These are phyloP conservation scores for Micronycteris hirsuta DNA, from an alignment of 2,113 vertebrate species.

Conservation along the genomic window DNA sequence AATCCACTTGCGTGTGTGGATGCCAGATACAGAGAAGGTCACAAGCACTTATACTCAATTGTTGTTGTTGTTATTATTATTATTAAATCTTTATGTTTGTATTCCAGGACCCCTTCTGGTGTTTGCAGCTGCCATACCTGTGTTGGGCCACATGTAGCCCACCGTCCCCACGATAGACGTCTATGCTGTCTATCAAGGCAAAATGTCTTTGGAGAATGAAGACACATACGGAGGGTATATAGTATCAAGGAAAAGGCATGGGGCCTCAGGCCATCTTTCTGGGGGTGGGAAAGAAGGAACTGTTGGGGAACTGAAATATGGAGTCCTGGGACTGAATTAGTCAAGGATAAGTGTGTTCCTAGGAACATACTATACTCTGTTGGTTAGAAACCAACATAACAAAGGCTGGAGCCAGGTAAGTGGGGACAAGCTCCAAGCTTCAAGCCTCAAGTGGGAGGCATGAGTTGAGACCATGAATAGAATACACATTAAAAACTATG, in stretches of 20 bases:
- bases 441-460: not conserved
- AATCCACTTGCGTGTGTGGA: not conserved
- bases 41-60: not conserved
- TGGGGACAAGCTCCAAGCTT: not conserved
- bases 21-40: not conserved
- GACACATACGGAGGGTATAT: not conserved
- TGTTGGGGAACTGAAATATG: not conserved
- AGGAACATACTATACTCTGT: not conserved
- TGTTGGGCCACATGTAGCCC: not conserved
- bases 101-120: not conserved
- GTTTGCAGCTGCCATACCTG: no score
- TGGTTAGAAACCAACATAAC: not conserved
- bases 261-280: not conserved
- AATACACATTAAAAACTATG: not conserved
- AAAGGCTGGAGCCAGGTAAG: not conserved
- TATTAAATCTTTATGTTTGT: not conserved
- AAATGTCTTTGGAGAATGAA: not conserved
- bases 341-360: not conserved
- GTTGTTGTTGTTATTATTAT: not conserved
- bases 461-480: not conserved
- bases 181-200: not conserved
- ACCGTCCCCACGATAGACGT: not conserved
- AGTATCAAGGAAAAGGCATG: not conserved
- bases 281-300: accelerated
- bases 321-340: not conserved